Percentiles rank a stretch among this genome's conserved stretches.
Evolutionary conservation across 2,113 vertebrate genomes (phyloP).

Genomic region (Petrocephalus zakoni): DNA sequence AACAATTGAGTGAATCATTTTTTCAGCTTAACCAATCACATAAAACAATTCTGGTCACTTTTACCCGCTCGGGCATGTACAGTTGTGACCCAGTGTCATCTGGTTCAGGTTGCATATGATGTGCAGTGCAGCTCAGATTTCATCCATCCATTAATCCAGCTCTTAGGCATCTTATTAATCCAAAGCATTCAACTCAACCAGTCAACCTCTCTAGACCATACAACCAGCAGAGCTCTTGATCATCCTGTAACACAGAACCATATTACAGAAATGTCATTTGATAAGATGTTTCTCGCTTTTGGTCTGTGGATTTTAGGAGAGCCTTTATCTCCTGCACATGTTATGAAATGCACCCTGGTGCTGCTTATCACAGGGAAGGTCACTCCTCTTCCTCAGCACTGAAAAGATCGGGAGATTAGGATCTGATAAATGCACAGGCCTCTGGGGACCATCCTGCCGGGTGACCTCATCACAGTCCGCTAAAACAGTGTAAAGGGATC

Average conservation of each 20-base stretch:
- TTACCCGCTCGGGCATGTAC: neutral
- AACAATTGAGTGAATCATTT: neutral
- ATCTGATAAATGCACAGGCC: neutral
- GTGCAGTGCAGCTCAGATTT: neutral
- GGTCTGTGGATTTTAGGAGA: neutral
- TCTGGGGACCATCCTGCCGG: neutral
- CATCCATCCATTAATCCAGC: neutral
- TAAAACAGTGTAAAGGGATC: neutral
- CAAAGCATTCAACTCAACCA: neutral
- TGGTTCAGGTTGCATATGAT: neutral
- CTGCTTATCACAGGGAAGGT: neutral
- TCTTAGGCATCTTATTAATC: neutral
- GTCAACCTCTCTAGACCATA: neutral
- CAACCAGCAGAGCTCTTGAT: neutral
- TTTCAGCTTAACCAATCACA: neutral
- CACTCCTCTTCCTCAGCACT: neutral
- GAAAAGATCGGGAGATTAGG: neutral
- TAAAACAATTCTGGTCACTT: neutral
- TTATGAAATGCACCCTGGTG: neutral
- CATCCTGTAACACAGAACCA: neutral
- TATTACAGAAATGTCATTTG: neutral
- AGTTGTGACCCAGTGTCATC: neutral
- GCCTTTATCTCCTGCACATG: neutral
- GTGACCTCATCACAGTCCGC: neutral
- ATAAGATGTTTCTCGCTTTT: conserved; percentile 3